Conservation (phyloP, 2,888 invertebrate genomes). For the Melinaea marsaeus region DNA sequence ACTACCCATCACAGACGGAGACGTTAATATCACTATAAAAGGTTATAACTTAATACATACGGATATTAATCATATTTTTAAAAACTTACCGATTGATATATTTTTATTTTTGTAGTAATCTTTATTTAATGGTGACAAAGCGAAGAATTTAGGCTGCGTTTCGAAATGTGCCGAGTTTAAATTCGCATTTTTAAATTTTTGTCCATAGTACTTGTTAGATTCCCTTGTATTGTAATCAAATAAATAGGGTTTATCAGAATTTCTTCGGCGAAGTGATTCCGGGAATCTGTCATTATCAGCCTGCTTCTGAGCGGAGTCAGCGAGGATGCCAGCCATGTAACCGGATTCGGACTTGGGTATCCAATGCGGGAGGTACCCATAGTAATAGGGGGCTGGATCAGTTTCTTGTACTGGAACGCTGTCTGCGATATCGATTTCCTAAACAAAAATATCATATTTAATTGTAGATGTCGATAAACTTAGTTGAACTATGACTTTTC, state of each 20-base stretch:
- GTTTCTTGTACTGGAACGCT: background rate
- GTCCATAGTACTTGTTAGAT: background rate
- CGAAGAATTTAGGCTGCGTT: background rate
- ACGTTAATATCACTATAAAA: too few relatives aligned
- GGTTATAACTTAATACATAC: background rate
- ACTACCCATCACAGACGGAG: too few relatives aligned
- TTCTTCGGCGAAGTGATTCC: too few relatives aligned
- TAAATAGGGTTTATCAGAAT: background rate
- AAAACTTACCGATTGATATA: background rate
- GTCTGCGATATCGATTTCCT: background rate
- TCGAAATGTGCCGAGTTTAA: background rate
- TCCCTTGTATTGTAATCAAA: background rate
- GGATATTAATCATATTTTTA: background rate
- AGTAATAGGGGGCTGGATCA: background rate
- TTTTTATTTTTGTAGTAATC: background rate
- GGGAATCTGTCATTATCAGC: background rate
- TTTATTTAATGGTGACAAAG: slow-evolving; percentile 1
- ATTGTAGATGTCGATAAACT: background rate
- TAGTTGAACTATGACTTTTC: background rate
- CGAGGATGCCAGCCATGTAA: background rate
- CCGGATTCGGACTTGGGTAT: background rate
- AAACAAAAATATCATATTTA: background rate
- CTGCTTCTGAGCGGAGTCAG: background rate
- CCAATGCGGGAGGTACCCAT: background rate
- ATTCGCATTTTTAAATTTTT: background rate